Conservation (phyloP, 2,888 invertebrate species). For the Teinopalpus imperialis region DNA sequence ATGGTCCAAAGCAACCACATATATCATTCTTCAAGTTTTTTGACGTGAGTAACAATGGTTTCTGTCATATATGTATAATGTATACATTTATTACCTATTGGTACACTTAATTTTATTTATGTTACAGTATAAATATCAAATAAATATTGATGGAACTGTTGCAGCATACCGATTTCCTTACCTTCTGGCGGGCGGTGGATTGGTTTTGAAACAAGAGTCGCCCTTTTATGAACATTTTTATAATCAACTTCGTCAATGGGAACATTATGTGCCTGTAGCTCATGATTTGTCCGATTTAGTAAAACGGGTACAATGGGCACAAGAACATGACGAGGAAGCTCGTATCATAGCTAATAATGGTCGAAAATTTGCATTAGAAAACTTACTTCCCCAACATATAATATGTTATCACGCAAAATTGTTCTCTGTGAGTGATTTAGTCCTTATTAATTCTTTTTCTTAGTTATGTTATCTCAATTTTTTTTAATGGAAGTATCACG, state of each 20-base stretch:
- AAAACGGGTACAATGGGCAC: constrained; percentile 90
- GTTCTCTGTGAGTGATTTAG: constrained; percentile 79
- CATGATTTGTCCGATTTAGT: constrained; percentile 90
- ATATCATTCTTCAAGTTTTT: constrained; percentile 97
- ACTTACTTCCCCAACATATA: constrained; percentile 91
- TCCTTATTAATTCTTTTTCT: too few species aligned
- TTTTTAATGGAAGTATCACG: too few species aligned
- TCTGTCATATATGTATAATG: too few species aligned
- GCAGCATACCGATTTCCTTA: constrained; percentile 97
- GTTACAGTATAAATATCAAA: constrained; percentile 95
- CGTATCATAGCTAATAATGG: constrained; percentile 85
- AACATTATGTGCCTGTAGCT: constrained; percentile 93
- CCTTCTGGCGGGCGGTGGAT: constrained; percentile 92
- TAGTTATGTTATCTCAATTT: too few species aligned
- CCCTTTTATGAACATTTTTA: constrained; percentile 98
- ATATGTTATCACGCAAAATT: constrained; percentile 92
- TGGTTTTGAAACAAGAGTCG: constrained; percentile 96
- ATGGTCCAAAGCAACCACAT: constrained; percentile 92
- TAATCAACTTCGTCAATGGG: constrained; percentile 85
- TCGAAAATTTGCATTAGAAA: constrained; percentile 86
- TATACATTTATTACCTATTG: too few species aligned
- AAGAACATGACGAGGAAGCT: constrained; percentile 85
- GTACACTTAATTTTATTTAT: too few species aligned
- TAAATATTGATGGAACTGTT: constrained; percentile 97
- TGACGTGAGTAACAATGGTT: constrained; percentile 84